A percentile compares a stretch with the other conserved stretches of the same genome.
phyloP scores from a whole-genome alignment of 1,140 invertebrate species.

The Camponotus vicinus region DNA sequence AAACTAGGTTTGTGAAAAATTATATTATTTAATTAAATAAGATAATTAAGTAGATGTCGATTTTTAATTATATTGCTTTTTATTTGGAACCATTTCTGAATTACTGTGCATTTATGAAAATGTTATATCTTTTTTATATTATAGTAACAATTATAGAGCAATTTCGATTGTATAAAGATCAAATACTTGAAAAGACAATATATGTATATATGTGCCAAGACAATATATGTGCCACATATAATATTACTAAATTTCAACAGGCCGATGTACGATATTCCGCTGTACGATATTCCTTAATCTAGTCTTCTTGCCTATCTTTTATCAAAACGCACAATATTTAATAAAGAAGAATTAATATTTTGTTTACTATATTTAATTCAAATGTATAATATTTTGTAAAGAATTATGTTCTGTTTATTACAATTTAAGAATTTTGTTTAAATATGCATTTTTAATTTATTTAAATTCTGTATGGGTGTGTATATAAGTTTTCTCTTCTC shows the following conservation, averaged over 20 bases:
- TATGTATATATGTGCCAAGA: not conserved
- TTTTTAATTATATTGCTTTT: not conserved
- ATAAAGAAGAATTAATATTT: not conserved
- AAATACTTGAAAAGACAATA: not conserved
- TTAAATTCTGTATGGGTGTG: conserved; percentile 23
- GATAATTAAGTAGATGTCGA: not conserved
- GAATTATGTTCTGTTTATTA: not conserved
- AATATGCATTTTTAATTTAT: conserved; percentile 5
- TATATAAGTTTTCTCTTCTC: not conserved
- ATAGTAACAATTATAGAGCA: not conserved
- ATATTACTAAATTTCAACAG: conserved; percentile 28
- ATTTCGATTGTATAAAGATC: conserved; percentile 13
- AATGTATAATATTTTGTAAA: conserved; percentile 11
- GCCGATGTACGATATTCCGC: not conserved
- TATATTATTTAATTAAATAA: not conserved
- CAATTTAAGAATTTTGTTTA: not conserved
- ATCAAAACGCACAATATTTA: conserved; percentile 4
- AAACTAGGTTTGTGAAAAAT: not conserved
- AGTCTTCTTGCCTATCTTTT: conserved; percentile 30
- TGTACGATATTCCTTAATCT: conserved; percentile 11
- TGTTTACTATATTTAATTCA: conserved; percentile 26
- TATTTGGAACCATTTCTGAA: not conserved
- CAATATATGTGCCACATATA: not conserved
- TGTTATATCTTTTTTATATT: conserved; percentile 10
- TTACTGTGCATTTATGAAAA: not conserved